Evolutionary conservation across 37 sponge, comb jelly and placozoan species (phyloP), one percentile per base, ranked within the genome.

Genomic region (Diacarnus erythraeanus): DNA sequence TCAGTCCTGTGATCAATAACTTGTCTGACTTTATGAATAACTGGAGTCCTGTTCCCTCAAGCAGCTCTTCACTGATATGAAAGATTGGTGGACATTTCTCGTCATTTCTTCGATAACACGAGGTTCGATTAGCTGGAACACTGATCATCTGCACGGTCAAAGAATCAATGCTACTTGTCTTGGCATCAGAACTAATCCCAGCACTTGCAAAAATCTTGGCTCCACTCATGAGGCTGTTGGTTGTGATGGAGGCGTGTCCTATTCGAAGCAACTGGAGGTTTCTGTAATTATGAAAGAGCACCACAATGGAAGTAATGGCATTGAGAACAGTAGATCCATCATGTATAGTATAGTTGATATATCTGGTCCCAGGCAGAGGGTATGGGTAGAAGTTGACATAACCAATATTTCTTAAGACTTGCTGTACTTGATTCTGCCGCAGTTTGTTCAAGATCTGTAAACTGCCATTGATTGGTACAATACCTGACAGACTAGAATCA

Each of bases 301-400:
- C 82, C 2, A 69, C 37, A 5, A 79, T 59, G 6, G 54, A 34
- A 0, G 47, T 18, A 27, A 41, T 29, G 33, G 51, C 33, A 36
- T 64, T 2, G 20, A 72, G 12, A n/a, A 2, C 23, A 0, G n/a
- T 31, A 17, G 29, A 10, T 4, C 85, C 72, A 71, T 84, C 85
- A 39, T 58, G 25, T 5, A 77, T 77, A 6, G 71, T 60, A 47
- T 61, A 76, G 20, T 51, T 38, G 43, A 77, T 40, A 21, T 61
- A 17, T 12, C 89, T 47, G 20, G 42, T 54, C 34, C 89, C 89
- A 74, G 79, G 74, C 9, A 67, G n/a, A n/a, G 84, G 84, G 43
- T 89, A 83, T 4, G 79, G 78, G 35, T 79, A 79, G 20, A 34
- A 30, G 61, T 89, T 89, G 42, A 67, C 57, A 57, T 89, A 89